Evolutionary conservation across 2,113 vertebrate genomes (phyloP).

Genomic region (Struthidea cinerea): DNA sequence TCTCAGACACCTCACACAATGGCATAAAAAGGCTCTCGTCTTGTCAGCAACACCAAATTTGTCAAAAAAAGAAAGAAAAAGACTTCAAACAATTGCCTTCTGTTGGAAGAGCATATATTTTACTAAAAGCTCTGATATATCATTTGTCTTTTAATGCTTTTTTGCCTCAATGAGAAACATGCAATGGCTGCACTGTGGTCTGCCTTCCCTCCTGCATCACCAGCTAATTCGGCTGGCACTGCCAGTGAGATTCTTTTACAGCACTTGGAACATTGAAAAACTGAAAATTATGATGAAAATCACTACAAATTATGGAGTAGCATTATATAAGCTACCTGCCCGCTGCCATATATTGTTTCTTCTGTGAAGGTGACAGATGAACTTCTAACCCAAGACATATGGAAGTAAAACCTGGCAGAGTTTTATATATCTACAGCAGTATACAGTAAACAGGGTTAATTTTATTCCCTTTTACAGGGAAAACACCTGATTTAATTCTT

Average conservation of each 20-base stretch:
- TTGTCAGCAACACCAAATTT: slow-evolving; percentile 43
- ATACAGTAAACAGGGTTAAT: neutral
- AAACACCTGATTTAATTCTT: neutral
- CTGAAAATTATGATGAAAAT: neutral
- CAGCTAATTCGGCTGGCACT: neutral
- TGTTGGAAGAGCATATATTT: neutral
- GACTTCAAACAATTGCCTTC: neutral
- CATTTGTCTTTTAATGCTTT: neutral
- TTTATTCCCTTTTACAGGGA: neutral
- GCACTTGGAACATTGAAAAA: neutral
- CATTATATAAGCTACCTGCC: neutral
- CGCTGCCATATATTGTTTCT: neutral
- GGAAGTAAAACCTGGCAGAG: neutral
- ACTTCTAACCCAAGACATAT: neutral
- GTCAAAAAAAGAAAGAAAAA: neutral
- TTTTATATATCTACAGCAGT: neutral
- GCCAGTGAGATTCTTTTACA: neutral
- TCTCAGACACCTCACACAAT: slow-evolving; percentile 55
- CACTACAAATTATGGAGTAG: neutral
- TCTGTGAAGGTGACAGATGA: neutral
- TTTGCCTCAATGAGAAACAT: neutral
- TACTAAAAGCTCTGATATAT: neutral
- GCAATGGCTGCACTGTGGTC: neutral
- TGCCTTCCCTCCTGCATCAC: neutral
- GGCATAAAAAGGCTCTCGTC: slow-evolving; percentile 26